Evolutionary conservation across 2,888 invertebrate species (phyloP), one percentile per base, ranked within the genome.

Genomic region (Megalurothrips usitatus): DNA sequence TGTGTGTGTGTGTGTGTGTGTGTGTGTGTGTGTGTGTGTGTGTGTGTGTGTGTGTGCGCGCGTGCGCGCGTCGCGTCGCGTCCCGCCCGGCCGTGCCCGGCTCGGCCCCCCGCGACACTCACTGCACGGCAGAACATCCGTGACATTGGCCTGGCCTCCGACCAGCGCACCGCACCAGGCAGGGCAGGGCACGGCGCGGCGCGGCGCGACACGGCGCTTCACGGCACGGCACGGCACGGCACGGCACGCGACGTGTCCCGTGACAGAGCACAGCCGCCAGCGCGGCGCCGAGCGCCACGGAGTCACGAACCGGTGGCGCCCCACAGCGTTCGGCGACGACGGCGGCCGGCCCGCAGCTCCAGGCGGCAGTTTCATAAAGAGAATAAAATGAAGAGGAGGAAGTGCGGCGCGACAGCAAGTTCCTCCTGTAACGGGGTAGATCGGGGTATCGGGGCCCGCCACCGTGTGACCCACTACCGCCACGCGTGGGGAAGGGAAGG

Each of bases 131-230:
- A 19, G 78, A 78, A 14, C n/a, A 12, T n/a, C 34, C 78, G 78
- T 49, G 49, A n/a, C 48, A 48, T 34, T 79, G 68, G 68, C 79
- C 79, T 79, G 26, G 49, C 48, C 79, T 14, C 34, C 34, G 34
- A 43, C 34, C 2, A 43, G 47, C n/a, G 47, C 17, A 10, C 6
- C 19, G 34, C 6, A 2, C 1, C 43, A 12, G 14, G 4, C 14
- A 10, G 14, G 6, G 11, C 34, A n/a, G 28, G 4, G 14, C 58
- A n/a, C 52, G 52, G 4, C 52, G 14, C 52, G 52, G 52, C 52
- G 3, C 52, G 52, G 9, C 52, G 3, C 52, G 49, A 49, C 52
- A n/a, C n/a, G n/a, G n/a, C n/a, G n/a, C n/a, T n/a, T n/a, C 17
- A 10, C 6, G 1, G 34, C 6, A 2, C 1, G 14, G 4, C 14